A percentile compares a stretch with the other conserved stretches of the same genome.
These are phyloP conservation scores for Melanchra persicariae DNA, from an alignment of 2,888 invertebrate genomes.

Conservation along the genomic window DNA sequence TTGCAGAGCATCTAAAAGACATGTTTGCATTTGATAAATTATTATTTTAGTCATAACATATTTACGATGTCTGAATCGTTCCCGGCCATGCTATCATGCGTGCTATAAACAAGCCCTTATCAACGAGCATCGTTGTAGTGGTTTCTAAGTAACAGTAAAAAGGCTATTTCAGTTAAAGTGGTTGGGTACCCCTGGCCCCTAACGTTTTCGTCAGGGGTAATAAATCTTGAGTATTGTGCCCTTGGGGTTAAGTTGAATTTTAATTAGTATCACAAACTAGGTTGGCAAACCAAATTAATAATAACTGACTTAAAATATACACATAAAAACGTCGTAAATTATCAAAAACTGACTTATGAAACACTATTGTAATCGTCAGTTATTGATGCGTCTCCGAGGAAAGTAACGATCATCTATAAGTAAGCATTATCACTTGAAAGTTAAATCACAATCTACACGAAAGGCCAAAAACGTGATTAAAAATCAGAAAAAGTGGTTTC, in stretches of 20 bases:
- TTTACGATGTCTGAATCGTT: neutral
- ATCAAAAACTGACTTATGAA: no score
- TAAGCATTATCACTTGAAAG: no score
- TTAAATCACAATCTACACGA: no score
- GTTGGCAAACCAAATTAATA: neutral
- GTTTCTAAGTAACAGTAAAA: constrained; percentile 21
- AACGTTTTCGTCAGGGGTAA: constrained; percentile 10
- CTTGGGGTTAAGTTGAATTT: constrained; percentile 21
- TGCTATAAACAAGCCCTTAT: neutral
- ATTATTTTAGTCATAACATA: neutral
- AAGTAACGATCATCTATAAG: no score
- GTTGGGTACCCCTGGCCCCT: constrained; percentile 5
- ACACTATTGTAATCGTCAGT: no score
- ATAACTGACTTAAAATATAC: neutral
- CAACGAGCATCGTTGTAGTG: neutral
- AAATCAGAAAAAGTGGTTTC: neutral
- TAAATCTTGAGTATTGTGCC: constrained; percentile 30
- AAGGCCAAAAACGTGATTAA: no score
- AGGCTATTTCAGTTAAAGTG: constrained; percentile 23
- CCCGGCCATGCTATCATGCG: neutral
- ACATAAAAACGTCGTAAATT: neutral
- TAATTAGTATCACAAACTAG: constrained; percentile 2
- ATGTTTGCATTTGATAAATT: neutral
- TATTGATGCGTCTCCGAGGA: no score
- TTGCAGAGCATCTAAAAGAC: neutral